Evolutionary conservation across 2,888 invertebrate species (phyloP), one percentile per base, ranked within the genome.

Genomic region (Tinea trinotella): DNA sequence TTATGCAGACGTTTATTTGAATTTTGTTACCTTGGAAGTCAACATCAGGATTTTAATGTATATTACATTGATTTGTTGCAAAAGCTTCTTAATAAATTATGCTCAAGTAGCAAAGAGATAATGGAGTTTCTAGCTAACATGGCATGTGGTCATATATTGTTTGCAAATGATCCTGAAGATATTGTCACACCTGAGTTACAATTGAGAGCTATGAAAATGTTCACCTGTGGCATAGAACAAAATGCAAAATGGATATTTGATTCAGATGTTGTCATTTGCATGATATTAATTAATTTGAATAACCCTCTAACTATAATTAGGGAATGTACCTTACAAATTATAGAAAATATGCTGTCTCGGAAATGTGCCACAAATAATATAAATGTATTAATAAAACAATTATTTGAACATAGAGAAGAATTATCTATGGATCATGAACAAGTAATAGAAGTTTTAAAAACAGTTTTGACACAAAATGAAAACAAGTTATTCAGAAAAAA

Each of bases 361-460:
- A 65, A 69, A 22, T 64, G 71, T 1, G 69, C 76, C 54, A 69
- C 77, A 22, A 75, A 75, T 1, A 60, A 76, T 1, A 66, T 79
- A 7, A 67, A 77, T 15, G 66, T 83, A 2, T 60, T 90, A 5
- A 59, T 89, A 17, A 69, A 78, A 55, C 81, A 88, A 61, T 58
- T 91, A 0, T 56, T 73, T n/a, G 59, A 65, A 3, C 85, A 88
- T 44, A 76, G 76, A 57, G 76, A 88, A 54, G 93, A 93, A 66
- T 78, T 94, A 36, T 59, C 87, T 20, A 68, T 92, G 57, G 93
- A 94, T 62, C 74, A 87, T 34, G 89, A 92, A 58, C 93, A 93
- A 65, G 71, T 92, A 13, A 79, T 89, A 0, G 74, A 92, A 35
- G 77, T 90, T 15, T 65, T 93, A 1, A 90, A 88, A 59, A 90